A percentile compares a stretch with the other conserved stretches of the same genome.
phyloP scores from a whole-genome alignment of 2,888 invertebrate species.

The Chaitophorus viminalis region DNA sequence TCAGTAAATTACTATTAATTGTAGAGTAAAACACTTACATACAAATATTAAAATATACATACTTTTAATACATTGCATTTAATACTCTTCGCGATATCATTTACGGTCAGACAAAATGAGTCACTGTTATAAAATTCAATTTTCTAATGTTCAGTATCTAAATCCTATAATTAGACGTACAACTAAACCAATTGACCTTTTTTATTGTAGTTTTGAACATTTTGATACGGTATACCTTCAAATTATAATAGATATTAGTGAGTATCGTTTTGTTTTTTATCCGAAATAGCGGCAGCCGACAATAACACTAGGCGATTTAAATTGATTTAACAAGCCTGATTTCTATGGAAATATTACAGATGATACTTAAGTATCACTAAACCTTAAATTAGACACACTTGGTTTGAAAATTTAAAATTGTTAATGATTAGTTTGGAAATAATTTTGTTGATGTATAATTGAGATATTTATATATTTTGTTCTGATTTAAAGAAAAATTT shows the following conservation, averaged over 20 bases:
- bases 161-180: background rate
- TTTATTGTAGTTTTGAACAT: conserved; percentile 12
- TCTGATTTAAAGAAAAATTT: no score
- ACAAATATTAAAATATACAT: no score
- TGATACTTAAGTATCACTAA: background rate
- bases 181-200: background rate
- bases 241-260: background rate
- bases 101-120: no score
- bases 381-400: background rate
- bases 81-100: no score
- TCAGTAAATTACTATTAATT: no score
- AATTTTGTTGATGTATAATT: background rate
- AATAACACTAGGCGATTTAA: conserved; percentile 3
- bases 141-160: background rate
- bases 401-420: background rate
- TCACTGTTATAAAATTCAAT: background rate
- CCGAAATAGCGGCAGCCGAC: background rate
- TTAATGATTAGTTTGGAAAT: background rate
- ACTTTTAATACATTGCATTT: no score
- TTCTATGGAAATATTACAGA: conserved; percentile 1
- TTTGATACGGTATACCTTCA: conserved; percentile 3
- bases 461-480: no score
- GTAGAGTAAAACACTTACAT: no score
- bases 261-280: background rate
- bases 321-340: background rate